Conservation (phyloP, 1,140 invertebrate species). For the Listronotus oregonensis region DNA sequence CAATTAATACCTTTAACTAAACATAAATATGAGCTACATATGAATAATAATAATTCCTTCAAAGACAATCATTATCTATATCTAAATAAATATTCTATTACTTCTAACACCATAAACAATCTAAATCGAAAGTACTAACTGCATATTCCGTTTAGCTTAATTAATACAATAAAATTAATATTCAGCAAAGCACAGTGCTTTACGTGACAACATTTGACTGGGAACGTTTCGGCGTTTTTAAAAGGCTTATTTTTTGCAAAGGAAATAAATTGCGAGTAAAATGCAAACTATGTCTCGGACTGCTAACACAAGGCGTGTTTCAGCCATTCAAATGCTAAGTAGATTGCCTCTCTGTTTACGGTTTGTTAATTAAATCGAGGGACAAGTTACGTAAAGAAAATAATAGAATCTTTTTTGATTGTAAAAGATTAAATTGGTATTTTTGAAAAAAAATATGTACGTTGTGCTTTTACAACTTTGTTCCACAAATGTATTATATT, state of each 20-base stretch:
- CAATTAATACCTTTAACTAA: no score
- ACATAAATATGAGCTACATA: no score
- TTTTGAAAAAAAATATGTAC: no score
- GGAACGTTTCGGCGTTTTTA: constrained; percentile 12
- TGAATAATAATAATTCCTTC: no score
- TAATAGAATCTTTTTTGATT: no score
- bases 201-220: constrained; percentile 7
- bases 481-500: no score
- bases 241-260: constrained; percentile 8
- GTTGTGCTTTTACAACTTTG: no score
- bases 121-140: neutral
- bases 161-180: constrained; percentile 13
- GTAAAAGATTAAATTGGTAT: no score
- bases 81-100: no score
- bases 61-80: no score
- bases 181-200: neutral
- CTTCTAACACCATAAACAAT: neutral
- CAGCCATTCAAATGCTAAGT: constrained; percentile 14
- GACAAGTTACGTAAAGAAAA: neutral
- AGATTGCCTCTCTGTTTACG: constrained; percentile 2
- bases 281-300: constrained; percentile 11
- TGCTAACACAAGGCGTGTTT: constrained; percentile 9
- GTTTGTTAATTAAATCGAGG: neutral
- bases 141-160: neutral
- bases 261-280: constrained; percentile 15